Evolutionary conservation across 2,113 vertebrate genomes (phyloP).

Genomic region (Indri indri): DNA sequence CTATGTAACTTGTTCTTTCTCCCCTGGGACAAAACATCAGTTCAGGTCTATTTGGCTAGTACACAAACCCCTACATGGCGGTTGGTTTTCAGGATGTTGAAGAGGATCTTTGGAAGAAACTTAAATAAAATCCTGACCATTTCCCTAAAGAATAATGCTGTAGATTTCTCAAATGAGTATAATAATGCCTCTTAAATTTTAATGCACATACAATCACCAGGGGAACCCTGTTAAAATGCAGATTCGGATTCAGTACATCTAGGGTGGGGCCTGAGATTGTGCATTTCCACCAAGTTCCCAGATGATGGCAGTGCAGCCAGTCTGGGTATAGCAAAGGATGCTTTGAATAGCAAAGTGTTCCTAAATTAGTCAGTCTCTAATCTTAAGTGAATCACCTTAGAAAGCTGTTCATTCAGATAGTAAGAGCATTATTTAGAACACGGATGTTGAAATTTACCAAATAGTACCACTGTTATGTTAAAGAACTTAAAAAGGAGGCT

Average conservation of each 20-base stretch:
- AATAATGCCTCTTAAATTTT: slow-evolving; percentile 24
- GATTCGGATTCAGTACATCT: not conserved
- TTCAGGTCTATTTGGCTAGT: not conserved
- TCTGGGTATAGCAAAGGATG: not conserved
- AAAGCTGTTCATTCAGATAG: slow-evolving; percentile 32
- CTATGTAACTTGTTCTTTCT: slow-evolving; percentile 25
- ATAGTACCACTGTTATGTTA: not conserved
- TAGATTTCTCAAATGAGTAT: not conserved
- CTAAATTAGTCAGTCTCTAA: not conserved
- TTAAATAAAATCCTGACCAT: not conserved
- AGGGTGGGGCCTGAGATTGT: not conserved
- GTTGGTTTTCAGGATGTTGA: not conserved
- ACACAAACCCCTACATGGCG: not conserved
- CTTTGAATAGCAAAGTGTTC: not conserved
- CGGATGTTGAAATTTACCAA: not conserved
- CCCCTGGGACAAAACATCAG: not conserved
- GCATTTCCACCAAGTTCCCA: not conserved
- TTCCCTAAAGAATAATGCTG: slow-evolving; percentile 20
- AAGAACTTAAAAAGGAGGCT: slow-evolving; percentile 30
- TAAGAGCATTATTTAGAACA: not conserved
- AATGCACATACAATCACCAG: not conserved
- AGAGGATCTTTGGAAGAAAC: slow-evolving; percentile 21
- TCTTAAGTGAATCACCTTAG: not conserved
- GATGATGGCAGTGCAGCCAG: not conserved
- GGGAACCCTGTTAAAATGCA: slow-evolving; percentile 8